These are phyloP conservation scores for Suillia variegata DNA, from an alignment of 2,888 invertebrate species.

Conservation along the genomic window DNA sequence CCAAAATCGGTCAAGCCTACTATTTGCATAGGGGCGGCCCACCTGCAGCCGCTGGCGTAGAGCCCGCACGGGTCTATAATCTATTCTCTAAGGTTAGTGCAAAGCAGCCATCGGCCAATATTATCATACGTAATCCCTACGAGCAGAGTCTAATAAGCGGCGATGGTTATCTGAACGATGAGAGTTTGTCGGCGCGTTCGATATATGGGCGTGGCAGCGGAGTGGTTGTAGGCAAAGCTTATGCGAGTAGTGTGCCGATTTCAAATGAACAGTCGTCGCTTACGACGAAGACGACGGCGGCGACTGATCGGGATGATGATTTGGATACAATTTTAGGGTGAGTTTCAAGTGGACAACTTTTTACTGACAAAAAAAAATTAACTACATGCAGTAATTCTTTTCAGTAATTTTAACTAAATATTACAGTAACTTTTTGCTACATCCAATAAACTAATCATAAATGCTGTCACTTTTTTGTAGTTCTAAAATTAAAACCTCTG, in stretches of 20 bases:
- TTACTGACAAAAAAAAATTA: too few relatives aligned
- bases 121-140: slow-evolving; percentile 42
- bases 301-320: slow-evolving; percentile 67
- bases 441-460: too few relatives aligned
- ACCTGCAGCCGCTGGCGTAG: slow-evolving; percentile 33
- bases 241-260: background rate
- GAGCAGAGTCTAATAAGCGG: slow-evolving; percentile 31
- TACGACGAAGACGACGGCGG: too few relatives aligned
- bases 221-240: background rate
- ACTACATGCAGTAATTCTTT: too few relatives aligned
- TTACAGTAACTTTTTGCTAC: too few relatives aligned
- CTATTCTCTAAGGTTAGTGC: slow-evolving; percentile 53
- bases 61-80: slow-evolving; percentile 50
- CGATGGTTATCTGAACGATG: slow-evolving; percentile 29
- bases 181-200: slow-evolving; percentile 39
- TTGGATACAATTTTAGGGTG: slow-evolving; percentile 78
- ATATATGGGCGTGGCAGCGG: background rate
- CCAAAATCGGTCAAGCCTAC: slow-evolving; percentile 45
- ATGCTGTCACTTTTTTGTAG: slow-evolving; percentile 43
- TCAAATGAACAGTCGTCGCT: too few relatives aligned
- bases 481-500: slow-evolving; percentile 59
- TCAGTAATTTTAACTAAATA: too few relatives aligned
- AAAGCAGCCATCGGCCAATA: slow-evolving; percentile 39
- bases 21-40: slow-evolving; percentile 50
- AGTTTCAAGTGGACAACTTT: too few relatives aligned